Evolutionary conservation across 2,888 invertebrate species (phyloP).

Genomic region (Dryococelus australis): DNA sequence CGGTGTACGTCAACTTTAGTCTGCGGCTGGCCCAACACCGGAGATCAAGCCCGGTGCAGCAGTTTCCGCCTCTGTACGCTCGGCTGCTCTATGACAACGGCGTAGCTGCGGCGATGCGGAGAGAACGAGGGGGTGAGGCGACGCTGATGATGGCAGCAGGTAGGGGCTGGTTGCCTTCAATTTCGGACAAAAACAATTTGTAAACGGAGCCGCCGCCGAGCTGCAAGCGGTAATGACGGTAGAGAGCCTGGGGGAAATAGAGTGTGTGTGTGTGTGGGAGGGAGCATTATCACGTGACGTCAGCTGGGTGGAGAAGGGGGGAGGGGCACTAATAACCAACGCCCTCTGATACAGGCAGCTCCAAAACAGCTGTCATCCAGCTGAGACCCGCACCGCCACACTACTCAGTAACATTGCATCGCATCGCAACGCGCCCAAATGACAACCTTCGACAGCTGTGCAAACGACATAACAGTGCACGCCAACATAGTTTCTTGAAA

Average conservation of each 20-base stretch:
- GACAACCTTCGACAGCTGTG: no score
- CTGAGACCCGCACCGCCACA: no score
- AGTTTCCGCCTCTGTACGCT: not conserved
- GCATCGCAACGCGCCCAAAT: no score
- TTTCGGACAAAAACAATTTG: slow-evolving; percentile 8
- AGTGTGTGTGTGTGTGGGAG: no score
- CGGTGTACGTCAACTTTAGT: no score
- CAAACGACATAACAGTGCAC: no score
- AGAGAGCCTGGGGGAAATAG: not conserved
- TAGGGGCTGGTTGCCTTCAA: not conserved
- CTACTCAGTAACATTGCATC: no score
- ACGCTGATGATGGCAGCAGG: not conserved
- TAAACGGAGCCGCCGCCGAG: not conserved
- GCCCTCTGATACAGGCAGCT: not conserved
- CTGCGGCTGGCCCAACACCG: no score
- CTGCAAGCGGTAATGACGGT: slow-evolving; percentile 2
- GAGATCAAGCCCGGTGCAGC: no score
- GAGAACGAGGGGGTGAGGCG: not conserved
- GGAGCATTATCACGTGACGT: not conserved
- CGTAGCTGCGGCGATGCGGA: no score
- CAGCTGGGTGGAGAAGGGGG: not conserved
- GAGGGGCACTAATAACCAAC: not conserved
- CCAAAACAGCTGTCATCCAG: not conserved
- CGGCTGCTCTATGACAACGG: not conserved
- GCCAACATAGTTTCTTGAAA: no score